Percentiles rank a stretch among this genome's conserved stretches.
These are phyloP conservation scores for Oxytorus armatus DNA, from an alignment of 2,888 invertebrate genomes.

Conservation along the genomic window DNA sequence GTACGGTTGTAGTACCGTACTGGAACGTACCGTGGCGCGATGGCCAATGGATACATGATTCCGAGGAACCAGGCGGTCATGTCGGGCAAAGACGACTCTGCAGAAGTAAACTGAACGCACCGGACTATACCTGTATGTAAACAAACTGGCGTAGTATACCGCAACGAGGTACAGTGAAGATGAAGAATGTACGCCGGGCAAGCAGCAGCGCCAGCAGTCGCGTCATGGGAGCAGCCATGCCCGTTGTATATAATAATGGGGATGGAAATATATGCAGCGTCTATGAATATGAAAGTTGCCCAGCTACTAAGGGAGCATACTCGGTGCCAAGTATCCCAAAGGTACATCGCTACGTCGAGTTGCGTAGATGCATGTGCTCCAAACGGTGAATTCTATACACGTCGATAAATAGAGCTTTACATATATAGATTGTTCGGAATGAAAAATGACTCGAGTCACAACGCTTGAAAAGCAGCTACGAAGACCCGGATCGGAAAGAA, in stretches of 20 bases:
- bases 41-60: slow-evolving; percentile 77
- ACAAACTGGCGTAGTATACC: slow-evolving; percentile 37
- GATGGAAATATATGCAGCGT: slow-evolving; percentile 80
- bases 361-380: no score
- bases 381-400: no score
- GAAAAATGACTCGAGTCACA: no score
- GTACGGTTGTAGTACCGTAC: neutral
- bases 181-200: slow-evolving; percentile 21
- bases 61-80: slow-evolving; percentile 76
- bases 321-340: slow-evolving; percentile 53
- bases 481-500: no score
- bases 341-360: no score
- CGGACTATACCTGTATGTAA: slow-evolving; percentile 1
- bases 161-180: slow-evolving; percentile 10
- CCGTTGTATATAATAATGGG: slow-evolving; percentile 71
- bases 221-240: slow-evolving; percentile 37
- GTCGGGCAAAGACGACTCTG: slow-evolving; percentile 44
- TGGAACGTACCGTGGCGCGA: slow-evolving; percentile 65
- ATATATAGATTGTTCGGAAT: no score
- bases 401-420: no score
- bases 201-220: slow-evolving; percentile 44
- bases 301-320: slow-evolving; percentile 80
- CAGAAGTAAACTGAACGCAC: neutral
- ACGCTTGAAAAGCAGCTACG: no score
- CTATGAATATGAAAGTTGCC: slow-evolving; percentile 82